Percentiles rank a stretch among this genome's conserved stretches.
phyloP scores from a whole-genome alignment of 2,113 vertebrate genomes.

The Orthonyx spaldingii region DNA sequence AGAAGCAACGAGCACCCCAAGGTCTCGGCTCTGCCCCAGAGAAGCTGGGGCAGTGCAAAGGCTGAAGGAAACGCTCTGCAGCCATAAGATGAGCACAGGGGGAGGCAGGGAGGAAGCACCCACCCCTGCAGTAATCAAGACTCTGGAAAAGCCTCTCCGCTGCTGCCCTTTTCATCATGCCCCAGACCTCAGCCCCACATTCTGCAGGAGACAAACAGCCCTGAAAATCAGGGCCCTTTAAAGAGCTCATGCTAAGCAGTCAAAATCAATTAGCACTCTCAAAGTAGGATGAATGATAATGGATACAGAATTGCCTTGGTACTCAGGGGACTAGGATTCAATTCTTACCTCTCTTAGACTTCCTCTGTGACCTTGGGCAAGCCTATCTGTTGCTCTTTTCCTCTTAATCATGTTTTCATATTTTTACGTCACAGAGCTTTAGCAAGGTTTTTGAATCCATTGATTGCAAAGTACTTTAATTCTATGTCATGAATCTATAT shows the following conservation, averaged over 20 bases:
- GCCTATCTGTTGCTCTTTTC: constrained; percentile 50
- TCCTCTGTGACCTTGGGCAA: constrained; percentile 47
- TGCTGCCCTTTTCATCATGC: constrained; percentile 24
- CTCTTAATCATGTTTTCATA: neutral
- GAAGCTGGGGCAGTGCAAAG: neutral
- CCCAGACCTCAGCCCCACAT: constrained; percentile 14
- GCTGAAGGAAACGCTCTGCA: neutral
- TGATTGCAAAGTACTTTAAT: neutral
- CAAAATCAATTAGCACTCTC: constrained; percentile 64
- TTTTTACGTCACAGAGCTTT: neutral
- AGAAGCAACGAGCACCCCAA: neutral
- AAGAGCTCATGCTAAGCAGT: constrained; percentile 59
- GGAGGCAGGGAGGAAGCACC: neutral
- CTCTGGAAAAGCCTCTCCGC: neutral
- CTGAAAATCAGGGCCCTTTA: constrained; percentile 43
- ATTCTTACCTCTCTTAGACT: constrained; percentile 36
- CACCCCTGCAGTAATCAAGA: neutral
- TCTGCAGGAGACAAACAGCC: constrained; percentile 35
- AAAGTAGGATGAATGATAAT: constrained; percentile 56
- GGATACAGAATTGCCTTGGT: constrained; percentile 35
- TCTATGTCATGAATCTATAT: neutral
- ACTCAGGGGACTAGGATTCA: constrained; percentile 25
- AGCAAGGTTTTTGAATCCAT: neutral
- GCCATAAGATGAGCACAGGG: neutral
- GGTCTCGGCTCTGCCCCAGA: neutral